Percentiles rank a stretch among this genome's conserved stretches.
These are phyloP conservation scores for Rhodophaea formosa DNA, from an alignment of 2,888 invertebrate genomes.

Conservation along the genomic window DNA sequence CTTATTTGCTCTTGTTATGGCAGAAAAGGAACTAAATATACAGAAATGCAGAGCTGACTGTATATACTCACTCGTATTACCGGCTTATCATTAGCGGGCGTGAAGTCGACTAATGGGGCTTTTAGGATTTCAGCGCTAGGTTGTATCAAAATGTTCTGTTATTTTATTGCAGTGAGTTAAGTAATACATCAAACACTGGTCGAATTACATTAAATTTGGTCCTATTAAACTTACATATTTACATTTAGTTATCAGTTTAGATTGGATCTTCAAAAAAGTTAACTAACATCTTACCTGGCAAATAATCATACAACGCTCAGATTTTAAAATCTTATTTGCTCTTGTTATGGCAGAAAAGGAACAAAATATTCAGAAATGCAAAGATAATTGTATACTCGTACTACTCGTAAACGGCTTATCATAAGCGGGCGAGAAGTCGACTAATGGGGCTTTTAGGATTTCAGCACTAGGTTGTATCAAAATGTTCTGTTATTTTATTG, in stretches of 20 bases:
- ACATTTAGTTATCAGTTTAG: no score
- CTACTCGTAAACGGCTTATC: constrained; percentile 5
- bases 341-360: not conserved
- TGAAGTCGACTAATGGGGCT: not conserved
- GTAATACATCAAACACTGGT: no score
- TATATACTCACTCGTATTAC: not conserved
- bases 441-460: constrained; percentile 5
- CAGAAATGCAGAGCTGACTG: not conserved
- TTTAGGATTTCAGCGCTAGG: not conserved
- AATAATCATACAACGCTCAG: no score
- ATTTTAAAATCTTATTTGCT: no score
- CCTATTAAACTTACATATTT: no score
- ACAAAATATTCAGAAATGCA: not conserved
- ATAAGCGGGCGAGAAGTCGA: not conserved
- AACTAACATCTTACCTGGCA: no score
- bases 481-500: not conserved
- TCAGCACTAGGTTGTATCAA: not conserved
- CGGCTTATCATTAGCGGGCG: constrained; percentile 2
- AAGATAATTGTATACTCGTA: not conserved
- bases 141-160: not conserved
- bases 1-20: not conserved
- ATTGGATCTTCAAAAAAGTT: no score
- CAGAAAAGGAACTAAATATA: not conserved
- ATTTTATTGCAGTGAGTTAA: not conserved
- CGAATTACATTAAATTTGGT: no score